phyloP scores from a whole-genome alignment of 2,888 invertebrate genomes.

The Ophion slaviceki region DNA sequence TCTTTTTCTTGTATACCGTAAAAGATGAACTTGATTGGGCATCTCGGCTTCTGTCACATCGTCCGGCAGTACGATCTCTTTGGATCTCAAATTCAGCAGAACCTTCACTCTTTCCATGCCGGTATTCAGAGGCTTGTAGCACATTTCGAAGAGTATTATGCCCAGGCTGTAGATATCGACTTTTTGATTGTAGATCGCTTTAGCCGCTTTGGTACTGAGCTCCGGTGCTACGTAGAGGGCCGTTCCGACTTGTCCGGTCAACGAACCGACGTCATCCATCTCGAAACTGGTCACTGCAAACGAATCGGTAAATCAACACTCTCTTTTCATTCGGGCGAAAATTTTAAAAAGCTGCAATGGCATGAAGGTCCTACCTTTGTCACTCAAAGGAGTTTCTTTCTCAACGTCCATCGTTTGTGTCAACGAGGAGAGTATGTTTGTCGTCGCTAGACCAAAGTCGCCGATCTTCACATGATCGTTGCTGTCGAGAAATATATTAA shows the following conservation, averaged over 20 bases:
- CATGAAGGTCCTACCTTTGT: slow-evolving; percentile 75
- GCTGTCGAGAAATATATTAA: slow-evolving; percentile 97
- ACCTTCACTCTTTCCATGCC: slow-evolving; percentile 95
- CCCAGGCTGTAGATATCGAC: slow-evolving; percentile 90
- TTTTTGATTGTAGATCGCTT: slow-evolving; percentile 94
- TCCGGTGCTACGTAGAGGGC: slow-evolving; percentile 98
- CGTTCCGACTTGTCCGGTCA: slow-evolving; percentile 96
- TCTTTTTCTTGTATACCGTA: slow-evolving; percentile 84
- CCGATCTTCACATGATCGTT: slow-evolving; percentile 99
- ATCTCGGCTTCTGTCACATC: slow-evolving; percentile 87
- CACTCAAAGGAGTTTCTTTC: slow-evolving; percentile 73
- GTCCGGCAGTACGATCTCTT: slow-evolving; percentile 89
- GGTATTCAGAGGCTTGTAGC: slow-evolving; percentile 92
- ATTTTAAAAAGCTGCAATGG: neutral
- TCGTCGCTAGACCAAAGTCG: slow-evolving; percentile 98
- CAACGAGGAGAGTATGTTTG: slow-evolving; percentile 86
- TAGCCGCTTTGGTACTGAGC: slow-evolving; percentile 88
- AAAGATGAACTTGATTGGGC: slow-evolving; percentile 86
- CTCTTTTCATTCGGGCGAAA: neutral
- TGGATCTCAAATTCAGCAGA: slow-evolving; percentile 89
- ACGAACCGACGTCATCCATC: slow-evolving; percentile 83
- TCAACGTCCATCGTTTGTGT: slow-evolving; percentile 71
- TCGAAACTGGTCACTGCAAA: slow-evolving; percentile 78
- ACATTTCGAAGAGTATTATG: slow-evolving; percentile 98
- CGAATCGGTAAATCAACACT: neutral